Percentiles rank a stretch among this genome's conserved stretches.
phyloP scores from a whole-genome alignment of 2,888 invertebrate species.

The Papilio elwesi region DNA sequence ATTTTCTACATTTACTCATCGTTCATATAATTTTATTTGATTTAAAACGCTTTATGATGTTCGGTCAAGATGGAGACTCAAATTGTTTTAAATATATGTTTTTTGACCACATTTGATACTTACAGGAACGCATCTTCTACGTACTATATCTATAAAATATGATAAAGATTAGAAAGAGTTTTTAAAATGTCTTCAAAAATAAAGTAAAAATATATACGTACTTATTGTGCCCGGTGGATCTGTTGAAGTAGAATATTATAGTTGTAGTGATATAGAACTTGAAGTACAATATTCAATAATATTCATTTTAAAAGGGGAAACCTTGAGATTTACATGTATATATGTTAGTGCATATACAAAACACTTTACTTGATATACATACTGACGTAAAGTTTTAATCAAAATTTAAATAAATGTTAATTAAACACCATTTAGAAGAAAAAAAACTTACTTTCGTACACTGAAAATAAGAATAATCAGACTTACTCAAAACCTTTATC shows the following conservation, averaged over 20 bases:
- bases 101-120: not conserved
- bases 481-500: no score
- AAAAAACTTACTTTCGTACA: constrained; percentile 3
- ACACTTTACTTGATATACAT: not conserved
- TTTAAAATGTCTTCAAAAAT: not conserved
- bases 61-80: no score
- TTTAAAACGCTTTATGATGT: no score
- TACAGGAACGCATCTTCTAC: constrained; percentile 14
- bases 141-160: constrained; percentile 4
- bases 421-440: not conserved
- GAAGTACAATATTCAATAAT: not conserved
- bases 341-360: no score
- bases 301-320: not conserved
- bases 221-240: constrained; percentile 1
- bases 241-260: not conserved
- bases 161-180: not conserved
- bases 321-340: not conserved
- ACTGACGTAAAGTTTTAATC: no score
- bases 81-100: no score
- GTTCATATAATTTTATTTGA: no score
- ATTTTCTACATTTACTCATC: no score
- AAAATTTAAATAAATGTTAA: no score
- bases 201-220: not conserved
- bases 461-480: not conserved
- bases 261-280: not conserved